These are phyloP conservation scores for Cepphus grylle DNA, from an alignment of 2,113 vertebrate genomes.

Conservation along the genomic window DNA sequence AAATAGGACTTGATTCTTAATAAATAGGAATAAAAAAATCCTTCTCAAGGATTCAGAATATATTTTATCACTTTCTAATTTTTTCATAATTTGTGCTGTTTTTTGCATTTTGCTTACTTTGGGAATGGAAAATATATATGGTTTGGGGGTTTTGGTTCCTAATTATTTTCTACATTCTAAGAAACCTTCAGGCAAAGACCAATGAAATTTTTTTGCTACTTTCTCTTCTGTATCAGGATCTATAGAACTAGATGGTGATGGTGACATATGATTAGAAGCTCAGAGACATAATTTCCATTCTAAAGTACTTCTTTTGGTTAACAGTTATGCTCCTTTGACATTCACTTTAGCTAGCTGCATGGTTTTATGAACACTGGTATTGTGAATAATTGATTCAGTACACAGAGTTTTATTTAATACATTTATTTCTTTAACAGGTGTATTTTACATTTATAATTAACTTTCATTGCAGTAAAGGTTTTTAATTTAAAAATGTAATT, in stretches of 20 bases:
- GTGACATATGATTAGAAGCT: neutral
- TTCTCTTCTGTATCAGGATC: neutral
- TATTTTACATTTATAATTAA: neutral
- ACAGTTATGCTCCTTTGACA: neutral
- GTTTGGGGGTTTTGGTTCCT: rapidly evolving
- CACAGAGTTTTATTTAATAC: neutral
- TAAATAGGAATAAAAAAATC: neutral
- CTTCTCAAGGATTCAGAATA: neutral
- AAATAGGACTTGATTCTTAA: neutral
- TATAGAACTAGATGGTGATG: neutral
- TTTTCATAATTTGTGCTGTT: neutral
- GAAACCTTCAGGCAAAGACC: neutral
- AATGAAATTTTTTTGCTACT: neutral
- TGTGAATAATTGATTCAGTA: neutral
- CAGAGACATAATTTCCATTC: neutral
- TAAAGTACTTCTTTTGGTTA: neutral
- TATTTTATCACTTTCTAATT: neutral
- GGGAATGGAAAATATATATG: neutral
- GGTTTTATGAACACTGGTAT: neutral
- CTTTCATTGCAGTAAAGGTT: neutral
- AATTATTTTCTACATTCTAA: neutral
- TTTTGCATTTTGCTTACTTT: neutral
- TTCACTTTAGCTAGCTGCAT: neutral
- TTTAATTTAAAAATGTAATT: neutral
- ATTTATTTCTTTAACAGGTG: neutral